Conservation (phyloP, 2,797 vertebrate species). For the Amazona ochrocephala region DNA sequence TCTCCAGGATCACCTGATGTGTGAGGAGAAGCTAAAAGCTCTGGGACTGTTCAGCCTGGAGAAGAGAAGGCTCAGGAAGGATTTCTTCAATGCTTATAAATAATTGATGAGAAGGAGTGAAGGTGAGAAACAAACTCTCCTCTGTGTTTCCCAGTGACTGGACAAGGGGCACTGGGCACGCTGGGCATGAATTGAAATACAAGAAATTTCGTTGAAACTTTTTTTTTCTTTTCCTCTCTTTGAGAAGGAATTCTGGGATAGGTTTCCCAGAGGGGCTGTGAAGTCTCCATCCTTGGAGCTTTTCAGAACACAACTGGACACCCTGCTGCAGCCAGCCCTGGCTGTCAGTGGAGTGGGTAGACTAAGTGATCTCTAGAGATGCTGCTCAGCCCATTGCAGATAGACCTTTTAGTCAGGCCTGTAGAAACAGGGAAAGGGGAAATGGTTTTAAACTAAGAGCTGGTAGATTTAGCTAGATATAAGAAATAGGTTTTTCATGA, state of each 20-base stretch:
- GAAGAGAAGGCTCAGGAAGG: neutral
- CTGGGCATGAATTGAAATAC: neutral
- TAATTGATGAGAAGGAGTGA: neutral
- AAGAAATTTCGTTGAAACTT: neutral
- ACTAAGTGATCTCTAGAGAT: neutral
- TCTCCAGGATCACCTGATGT: neutral
- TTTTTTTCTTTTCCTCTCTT: neutral
- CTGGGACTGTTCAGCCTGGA: neutral
- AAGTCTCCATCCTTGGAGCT: neutral
- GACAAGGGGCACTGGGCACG: neutral
- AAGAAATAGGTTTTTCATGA: neutral
- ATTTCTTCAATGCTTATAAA: neutral
- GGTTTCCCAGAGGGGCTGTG: neutral
- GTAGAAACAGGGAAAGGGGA: neutral
- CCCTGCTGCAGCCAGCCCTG: neutral
- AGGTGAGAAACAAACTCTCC: neutral
- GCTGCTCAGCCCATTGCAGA: neutral
- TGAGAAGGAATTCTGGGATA: neutral
- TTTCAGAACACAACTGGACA: neutral
- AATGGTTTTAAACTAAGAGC: neutral
- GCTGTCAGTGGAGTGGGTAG: neutral
- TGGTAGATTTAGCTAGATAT: neutral
- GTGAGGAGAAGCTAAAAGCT: neutral
- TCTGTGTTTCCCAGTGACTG: neutral
- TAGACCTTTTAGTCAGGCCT: neutral